phyloP scores from a whole-genome alignment of 2,113 vertebrate genomes.

The Oostethus manadensis region DNA sequence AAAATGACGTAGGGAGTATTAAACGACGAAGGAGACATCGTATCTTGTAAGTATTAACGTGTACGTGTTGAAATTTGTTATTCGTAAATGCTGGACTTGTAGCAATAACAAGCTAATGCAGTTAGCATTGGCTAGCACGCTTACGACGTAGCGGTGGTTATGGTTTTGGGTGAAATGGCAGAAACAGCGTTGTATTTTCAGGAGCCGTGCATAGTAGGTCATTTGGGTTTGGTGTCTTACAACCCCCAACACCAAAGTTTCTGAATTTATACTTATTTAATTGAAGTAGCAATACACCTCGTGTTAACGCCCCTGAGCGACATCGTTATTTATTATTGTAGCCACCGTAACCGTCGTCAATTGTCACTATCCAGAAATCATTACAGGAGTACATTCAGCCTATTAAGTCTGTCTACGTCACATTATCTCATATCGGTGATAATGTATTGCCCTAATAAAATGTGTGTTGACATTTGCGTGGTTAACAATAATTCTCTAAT shows the following conservation, averaged over 20 bases:
- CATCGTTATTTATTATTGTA: slow-evolving; percentile 1
- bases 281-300: neutral
- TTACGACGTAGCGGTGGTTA: neutral
- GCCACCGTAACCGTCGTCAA: slow-evolving; percentile 8
- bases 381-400: neutral
- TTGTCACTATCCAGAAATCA: neutral
- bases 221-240: slow-evolving; percentile 2
- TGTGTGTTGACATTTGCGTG: no score
- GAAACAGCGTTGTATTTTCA: neutral
- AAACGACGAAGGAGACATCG: slow-evolving; percentile 24
- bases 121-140: slow-evolving; percentile 41
- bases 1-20: slow-evolving; percentile 57
- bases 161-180: slow-evolving; percentile 18
- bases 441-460: no score
- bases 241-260: slow-evolving; percentile 6
- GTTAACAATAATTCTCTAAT: no score
- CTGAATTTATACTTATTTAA: no score
- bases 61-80: slow-evolving; percentile 29
- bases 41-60: slow-evolving; percentile 52
- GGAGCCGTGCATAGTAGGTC: neutral
- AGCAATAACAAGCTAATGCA: slow-evolving; percentile 52
- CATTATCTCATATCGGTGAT: no score
- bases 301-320: slow-evolving; percentile 29
- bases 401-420: neutral
- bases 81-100: slow-evolving; percentile 38